Evolutionary conservation across 2,797 vertebrate genomes (phyloP), one percentile per base, ranked within the genome.

Genomic region (Trachurus trachurus): DNA sequence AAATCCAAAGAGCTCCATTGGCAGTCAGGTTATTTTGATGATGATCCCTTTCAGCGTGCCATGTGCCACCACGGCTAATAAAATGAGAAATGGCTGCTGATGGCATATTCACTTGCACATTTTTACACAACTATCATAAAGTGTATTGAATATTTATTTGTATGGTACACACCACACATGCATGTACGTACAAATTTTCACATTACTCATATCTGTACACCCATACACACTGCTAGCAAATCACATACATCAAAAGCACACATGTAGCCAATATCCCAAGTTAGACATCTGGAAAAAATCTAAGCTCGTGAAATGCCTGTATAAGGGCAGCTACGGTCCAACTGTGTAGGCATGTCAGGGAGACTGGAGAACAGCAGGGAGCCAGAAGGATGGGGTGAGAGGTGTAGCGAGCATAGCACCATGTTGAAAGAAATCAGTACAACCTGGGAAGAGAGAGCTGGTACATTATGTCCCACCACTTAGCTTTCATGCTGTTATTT

Each of bases 241-340:
- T 65, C 71, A 29, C 54, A 78, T 37, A 79, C 47, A 76, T 89
- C 76, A 74, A 72, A 89, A 72, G 67, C 66, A 77, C 72, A 85
- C 26, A 62, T 58, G 67, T 50, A 71, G 50, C 21, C 71, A 83
- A 76, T 78, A 79, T 81, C 37, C 52, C 26, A 52, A 91, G 69
- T 72, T 87, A 87, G 81, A 78, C 91, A 93, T 91, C 91, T 93
- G 92, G 89, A 94, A 93, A 85, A 89, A 80, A 80, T 92, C 80
- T 69, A 71, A 77, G 78, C 54, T 50, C 49, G 70, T 81, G 75
- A 87, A 84, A 88, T 78, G 81, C 67, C 77, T 54, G 76, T 60
- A 56, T 80, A 66, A 85, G 86, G 84, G 84, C 67, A 83, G 83
- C 88, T 65, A 77, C 78, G 84, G 87, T 91, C 88, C 82, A 87